Conservation (phyloP, 2,888 invertebrate genomes). For the Tortrix viridana region DNA sequence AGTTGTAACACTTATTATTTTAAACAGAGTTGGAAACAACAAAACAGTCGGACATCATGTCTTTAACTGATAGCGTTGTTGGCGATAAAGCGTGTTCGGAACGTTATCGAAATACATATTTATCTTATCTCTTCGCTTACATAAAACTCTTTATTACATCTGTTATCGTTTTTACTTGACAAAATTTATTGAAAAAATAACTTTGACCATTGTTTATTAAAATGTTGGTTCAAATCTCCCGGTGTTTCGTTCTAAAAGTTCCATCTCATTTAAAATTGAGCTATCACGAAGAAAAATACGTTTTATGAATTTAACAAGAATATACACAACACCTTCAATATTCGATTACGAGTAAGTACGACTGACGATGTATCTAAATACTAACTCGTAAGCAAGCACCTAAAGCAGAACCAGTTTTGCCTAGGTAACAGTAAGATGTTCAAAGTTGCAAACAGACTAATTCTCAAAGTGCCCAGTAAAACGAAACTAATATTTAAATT, state of each 20-base stretch:
- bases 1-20: slow-evolving; percentile 1
- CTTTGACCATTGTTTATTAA: too few relatives aligned
- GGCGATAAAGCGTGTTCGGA: slow-evolving; percentile 21
- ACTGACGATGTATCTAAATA: too few relatives aligned
- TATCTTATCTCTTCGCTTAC: slow-evolving; percentile 25
- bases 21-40: slow-evolving; percentile 16
- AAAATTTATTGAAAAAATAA: neutral
- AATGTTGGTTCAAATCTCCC: too few relatives aligned
- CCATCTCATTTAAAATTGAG: too few relatives aligned
- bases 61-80: slow-evolving; percentile 12
- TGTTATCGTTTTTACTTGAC: neutral
- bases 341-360: too few relatives aligned
- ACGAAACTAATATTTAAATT: slow-evolving; percentile 50
- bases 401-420: too few relatives aligned
- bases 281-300: neutral
- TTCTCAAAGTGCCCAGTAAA: slow-evolving; percentile 45
- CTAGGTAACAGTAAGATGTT: neutral
- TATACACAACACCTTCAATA: too few relatives aligned
- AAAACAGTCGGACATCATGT: slow-evolving; percentile 12
- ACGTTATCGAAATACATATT: slow-evolving; percentile 27
- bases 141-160: slow-evolving; percentile 11
- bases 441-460: slow-evolving; percentile 32
- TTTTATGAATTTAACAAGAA: too few relatives aligned
- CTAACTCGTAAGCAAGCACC: too few relatives aligned
- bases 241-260: too few relatives aligned